Evolutionary conservation across 1,140 invertebrate species (phyloP).

Genomic region (Oncopodura yosiiana): DNA sequence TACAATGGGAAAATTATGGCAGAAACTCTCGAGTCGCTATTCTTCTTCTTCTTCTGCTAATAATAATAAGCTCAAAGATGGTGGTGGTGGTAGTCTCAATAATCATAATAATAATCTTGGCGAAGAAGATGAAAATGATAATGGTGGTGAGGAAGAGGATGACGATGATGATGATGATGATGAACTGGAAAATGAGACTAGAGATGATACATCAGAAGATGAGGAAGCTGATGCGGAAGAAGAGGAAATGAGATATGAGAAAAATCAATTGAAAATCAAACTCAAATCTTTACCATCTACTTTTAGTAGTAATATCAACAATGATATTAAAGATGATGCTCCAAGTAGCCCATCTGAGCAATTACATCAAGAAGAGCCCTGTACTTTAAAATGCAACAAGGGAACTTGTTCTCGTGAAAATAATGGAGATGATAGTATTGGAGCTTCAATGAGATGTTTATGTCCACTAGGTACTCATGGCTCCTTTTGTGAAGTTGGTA

Average conservation of each 20-base stretch:
- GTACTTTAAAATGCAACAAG: slow-evolving; percentile 24
- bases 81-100: no score
- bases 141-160: slow-evolving; percentile 15
- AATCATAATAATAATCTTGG: slow-evolving; percentile 1
- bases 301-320: slow-evolving; percentile 3
- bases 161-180: slow-evolving; percentile 18
- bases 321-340: slow-evolving; percentile 5
- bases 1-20: slow-evolving; percentile 1
- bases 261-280: not conserved
- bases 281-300: slow-evolving; percentile 7
- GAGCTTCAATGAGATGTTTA: slow-evolving; percentile 17
- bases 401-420: slow-evolving; percentile 17
- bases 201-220: no score
- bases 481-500: slow-evolving; percentile 29
- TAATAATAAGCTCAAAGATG: no score
- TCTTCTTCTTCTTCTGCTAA: no score
- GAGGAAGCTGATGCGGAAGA: slow-evolving; percentile 59
- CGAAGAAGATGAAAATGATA: slow-evolving; percentile 6
- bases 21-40: no score
- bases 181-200: slow-evolving; percentile 15
- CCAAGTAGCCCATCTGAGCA: slow-evolving; percentile 3
- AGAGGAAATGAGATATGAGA: slow-evolving; percentile 36
- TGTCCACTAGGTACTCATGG: slow-evolving; percentile 28
- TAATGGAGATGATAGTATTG: not conserved
- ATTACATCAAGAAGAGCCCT: not conserved